Conservation (phyloP, 2,113 vertebrate species). For the Neofelis nebulosa region DNA sequence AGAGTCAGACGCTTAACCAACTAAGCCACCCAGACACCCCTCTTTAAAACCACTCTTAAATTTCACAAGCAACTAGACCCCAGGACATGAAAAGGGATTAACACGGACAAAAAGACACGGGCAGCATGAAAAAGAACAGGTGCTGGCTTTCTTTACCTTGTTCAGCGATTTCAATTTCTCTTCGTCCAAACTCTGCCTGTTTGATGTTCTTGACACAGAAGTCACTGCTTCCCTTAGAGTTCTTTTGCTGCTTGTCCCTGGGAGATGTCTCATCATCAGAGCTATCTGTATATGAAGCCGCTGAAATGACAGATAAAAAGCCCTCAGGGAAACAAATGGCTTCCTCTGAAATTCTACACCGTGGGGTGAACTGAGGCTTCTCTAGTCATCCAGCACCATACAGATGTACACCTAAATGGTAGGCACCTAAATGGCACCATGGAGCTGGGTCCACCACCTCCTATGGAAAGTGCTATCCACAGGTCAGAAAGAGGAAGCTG, state of each 20-base stretch:
- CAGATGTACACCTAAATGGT: neutral
- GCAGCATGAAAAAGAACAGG: neutral
- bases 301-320: conserved; percentile 81
- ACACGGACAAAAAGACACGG: neutral
- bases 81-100: neutral
- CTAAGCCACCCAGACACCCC: too few relatives aligned
- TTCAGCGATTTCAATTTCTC: conserved; percentile 98
- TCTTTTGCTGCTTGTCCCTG: conserved; percentile 98
- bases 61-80: neutral
- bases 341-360: neutral
- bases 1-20: too few relatives aligned
- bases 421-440: neutral
- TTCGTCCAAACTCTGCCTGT: conserved; percentile 96
- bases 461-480: neutral
- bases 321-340: neutral
- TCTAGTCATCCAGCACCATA: neutral
- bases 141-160: conserved; percentile 86
- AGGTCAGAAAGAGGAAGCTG: neutral
- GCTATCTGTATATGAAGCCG: conserved; percentile 99
- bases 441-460: neutral
- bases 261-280: conserved; percentile 99
- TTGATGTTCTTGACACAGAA: conserved; percentile 99
- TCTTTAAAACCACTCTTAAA: neutral
- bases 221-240: conserved; percentile 95
- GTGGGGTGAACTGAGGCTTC: neutral